phyloP scores from a whole-genome alignment of 2,113 vertebrate species.

The Toxotes jaculatrix region DNA sequence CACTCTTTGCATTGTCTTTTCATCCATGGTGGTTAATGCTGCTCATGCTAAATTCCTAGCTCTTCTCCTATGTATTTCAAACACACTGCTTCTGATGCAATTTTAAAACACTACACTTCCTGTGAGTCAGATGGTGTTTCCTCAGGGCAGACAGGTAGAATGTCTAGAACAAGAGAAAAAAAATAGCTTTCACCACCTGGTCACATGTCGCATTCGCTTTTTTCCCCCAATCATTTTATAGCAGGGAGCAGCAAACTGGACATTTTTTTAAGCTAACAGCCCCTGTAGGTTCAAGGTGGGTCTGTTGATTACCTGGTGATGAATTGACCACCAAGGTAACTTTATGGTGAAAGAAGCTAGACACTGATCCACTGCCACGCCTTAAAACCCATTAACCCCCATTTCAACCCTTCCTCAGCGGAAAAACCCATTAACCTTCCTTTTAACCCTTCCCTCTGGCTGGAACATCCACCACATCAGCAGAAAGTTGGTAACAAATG shows the following conservation, averaged over 20 bases:
- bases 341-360: slow-evolving; percentile 52
- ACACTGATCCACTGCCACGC: slow-evolving; percentile 69
- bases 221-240: slow-evolving; percentile 29
- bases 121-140: not conserved
- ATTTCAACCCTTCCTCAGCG: slow-evolving; percentile 54
- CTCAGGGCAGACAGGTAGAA: not conserved
- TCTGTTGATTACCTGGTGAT: slow-evolving; percentile 57
- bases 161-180: not conserved
- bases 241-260: slow-evolving; percentile 45
- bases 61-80: not conserved
- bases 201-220: slow-evolving; percentile 3
- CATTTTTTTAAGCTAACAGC: slow-evolving; percentile 59
- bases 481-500: slow-evolving; percentile 32
- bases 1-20: not conserved
- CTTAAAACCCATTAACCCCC: slow-evolving; percentile 76
- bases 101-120: slow-evolving; percentile 11
- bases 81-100: not conserved
- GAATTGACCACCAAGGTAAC: slow-evolving; percentile 56
- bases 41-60: not conserved
- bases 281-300: slow-evolving; percentile 65
- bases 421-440: slow-evolving; percentile 71
- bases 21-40: not conserved
- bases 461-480: slow-evolving; percentile 49
- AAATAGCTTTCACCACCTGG: slow-evolving; percentile 10
- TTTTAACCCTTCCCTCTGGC: slow-evolving; percentile 53